Base-by-base conservation (phyloP, 2,113 vertebrate genomes). In the Meleagris gallopavo region DNA sequence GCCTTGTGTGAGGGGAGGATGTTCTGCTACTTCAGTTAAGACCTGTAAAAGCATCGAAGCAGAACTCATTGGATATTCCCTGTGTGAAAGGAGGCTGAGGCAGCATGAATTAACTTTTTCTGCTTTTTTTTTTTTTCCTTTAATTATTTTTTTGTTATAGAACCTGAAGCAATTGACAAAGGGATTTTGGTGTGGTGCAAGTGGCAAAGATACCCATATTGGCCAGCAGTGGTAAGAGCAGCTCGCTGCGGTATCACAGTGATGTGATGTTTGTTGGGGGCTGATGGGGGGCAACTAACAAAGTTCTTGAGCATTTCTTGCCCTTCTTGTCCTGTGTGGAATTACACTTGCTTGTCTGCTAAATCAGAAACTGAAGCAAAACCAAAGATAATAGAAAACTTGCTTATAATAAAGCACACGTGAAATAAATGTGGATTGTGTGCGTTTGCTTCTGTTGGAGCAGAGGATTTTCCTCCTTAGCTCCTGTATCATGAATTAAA, bases 101-200 rank as follows among this genome's bases (percentile, higher is more conserved):
- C 36, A 27, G 73, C 21, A 34, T 0, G 14, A 46, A 43, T 17
- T 5, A 14, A 66, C 9, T 30, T 55, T 17, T 30, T 32, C 14
- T 65, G 0, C 3, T 13, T 9, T 22, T 19, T 19, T 11, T 57
- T 62, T 13, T 9, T 22, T 19, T 19, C 9, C 61, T 62, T 29
- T 40, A 11, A 15, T 18, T 79, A 79, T 0, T 80, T 76, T 83
- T 90, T 15, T n/a, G 2, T 69, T 25, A 10, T 29, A 98, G 98
- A 97, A 32, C 94, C 96, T 12, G 91, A 95, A 25, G 52, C 96
- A 3, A 96, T 98, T 30, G 94, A 97, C 89, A 87, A 90, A 13
- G 98, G 98, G 73, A 95, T 96, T 83, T 83, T 98, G 87, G 98
- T 98, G 41, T 98, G 98, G 98, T 98, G 98, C 97, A 98, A 98